Percentiles rank a stretch among this genome's conserved stretches.
These are phyloP conservation scores for Solenopsis fugax DNA, from an alignment of 1,140 invertebrate genomes.

Conservation along the genomic window DNA sequence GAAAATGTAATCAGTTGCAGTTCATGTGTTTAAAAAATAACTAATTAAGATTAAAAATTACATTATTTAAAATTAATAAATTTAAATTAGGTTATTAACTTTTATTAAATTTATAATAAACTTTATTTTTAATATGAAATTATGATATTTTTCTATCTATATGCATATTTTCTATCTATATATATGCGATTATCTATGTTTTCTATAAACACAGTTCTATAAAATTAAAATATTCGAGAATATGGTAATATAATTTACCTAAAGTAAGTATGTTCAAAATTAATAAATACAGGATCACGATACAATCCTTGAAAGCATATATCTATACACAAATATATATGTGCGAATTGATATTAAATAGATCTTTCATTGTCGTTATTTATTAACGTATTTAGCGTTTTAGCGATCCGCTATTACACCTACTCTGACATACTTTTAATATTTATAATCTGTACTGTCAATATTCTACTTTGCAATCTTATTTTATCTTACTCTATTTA, in stretches of 20 bases:
- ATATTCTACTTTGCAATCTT: background rate
- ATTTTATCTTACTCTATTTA: background rate
- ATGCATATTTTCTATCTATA: no score
- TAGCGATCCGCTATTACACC: constrained; percentile 52
- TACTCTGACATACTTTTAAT: constrained; percentile 71
- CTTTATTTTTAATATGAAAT: no score
- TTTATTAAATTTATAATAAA: no score
- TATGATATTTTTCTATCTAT: no score
- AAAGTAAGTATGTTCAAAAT: background rate
- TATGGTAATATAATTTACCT: background rate
- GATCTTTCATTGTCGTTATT: constrained; percentile 7
- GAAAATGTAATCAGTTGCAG: no score
- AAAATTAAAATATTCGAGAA: background rate
- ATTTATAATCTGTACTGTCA: constrained; percentile 41
- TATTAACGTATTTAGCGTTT: constrained; percentile 74
- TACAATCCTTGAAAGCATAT: background rate
- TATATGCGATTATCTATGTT: background rate
- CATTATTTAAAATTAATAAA: no score
- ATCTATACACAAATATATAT: background rate
- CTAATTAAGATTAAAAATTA: no score
- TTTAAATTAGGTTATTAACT: no score
- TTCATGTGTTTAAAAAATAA: no score
- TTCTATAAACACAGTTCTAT: background rate
- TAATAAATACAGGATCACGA: background rate
- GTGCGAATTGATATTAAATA: constrained; percentile 57